These are phyloP conservation scores for Eupeodes luniger DNA, from an alignment of 2,888 invertebrate genomes.

Conservation along the genomic window DNA sequence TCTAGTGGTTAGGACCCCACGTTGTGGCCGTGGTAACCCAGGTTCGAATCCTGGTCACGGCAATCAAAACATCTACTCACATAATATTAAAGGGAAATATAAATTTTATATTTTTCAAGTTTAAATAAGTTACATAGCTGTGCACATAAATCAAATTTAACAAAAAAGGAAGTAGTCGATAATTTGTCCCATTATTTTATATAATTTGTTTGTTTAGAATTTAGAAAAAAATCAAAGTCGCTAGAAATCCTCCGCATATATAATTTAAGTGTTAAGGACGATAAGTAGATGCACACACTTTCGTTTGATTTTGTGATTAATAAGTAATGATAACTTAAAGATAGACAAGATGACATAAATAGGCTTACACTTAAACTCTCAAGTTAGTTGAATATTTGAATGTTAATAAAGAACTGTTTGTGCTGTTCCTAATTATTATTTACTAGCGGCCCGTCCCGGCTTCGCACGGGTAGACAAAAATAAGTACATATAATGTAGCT, in stretches of 20 bases:
- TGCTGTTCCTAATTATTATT: too few relatives aligned
- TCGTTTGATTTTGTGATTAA: neutral
- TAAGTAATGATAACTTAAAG: neutral
- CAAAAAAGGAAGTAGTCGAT: neutral
- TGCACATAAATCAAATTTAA: neutral
- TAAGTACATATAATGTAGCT: too few relatives aligned
- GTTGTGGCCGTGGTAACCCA: constrained; percentile 83
- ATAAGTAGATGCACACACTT: neutral
- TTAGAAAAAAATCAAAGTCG: neutral
- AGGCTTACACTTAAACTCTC: neutral
- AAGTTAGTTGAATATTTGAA: neutral
- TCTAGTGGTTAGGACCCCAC: constrained; percentile 83
- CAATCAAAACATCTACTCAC: constrained; percentile 71
- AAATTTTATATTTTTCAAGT: neutral
- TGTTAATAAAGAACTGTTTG: too few relatives aligned
- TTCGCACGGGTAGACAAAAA: too few relatives aligned
- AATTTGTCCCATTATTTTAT: neutral
- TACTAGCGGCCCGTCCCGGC: too few relatives aligned
- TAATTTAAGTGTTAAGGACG: neutral
- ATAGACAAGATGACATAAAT: neutral
- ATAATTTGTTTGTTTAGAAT: constrained; percentile 3
- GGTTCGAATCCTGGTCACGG: constrained; percentile 83
- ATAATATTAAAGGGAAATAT: neutral
- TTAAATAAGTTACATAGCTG: neutral
- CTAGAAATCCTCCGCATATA: neutral